Evolutionary conservation across 1,140 invertebrate genomes (phyloP).

Genomic region (Neelides sp.): DNA sequence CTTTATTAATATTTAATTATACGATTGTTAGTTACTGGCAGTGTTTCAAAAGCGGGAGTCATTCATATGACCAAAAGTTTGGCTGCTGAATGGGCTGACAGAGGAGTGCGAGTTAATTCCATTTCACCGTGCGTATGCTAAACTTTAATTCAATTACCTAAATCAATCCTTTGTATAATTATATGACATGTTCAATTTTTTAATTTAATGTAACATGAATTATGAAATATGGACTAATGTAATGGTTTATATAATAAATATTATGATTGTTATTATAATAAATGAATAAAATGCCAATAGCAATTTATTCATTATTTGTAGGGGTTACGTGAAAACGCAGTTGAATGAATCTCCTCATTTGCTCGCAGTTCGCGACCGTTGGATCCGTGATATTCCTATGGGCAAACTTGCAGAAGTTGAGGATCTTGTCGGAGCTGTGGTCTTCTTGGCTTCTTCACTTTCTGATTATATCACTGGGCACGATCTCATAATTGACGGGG

Average conservation of each 20-base stretch:
- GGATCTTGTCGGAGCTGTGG: conserved; percentile 11
- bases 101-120: conserved; percentile 12
- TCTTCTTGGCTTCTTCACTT: conserved; percentile 16
- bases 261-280: not conserved
- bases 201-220: too few species aligned
- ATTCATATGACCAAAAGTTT: conserved; percentile 24
- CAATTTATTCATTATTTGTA: too few species aligned
- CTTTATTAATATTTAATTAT: too few species aligned
- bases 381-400: conserved; percentile 11
- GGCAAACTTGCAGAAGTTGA: conserved; percentile 7
- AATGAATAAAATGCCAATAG: too few species aligned
- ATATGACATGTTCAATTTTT: not conserved
- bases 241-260: not conserved
- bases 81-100: conserved; percentile 7
- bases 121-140: conserved; percentile 16
- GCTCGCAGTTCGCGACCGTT: not conserved
- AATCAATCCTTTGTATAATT: not conserved
- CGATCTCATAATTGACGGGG: conserved; percentile 21
- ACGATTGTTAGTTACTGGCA: too few species aligned
- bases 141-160: too few species aligned
- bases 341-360: not conserved
- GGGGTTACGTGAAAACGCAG: conserved; percentile 15
- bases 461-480: conserved; percentile 17
- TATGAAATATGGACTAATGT: too few species aligned
- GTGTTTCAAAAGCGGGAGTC: too few species aligned